Base-by-base conservation (phyloP, 2,113 vertebrate genomes). In the Corythornis vintsioides region DNA sequence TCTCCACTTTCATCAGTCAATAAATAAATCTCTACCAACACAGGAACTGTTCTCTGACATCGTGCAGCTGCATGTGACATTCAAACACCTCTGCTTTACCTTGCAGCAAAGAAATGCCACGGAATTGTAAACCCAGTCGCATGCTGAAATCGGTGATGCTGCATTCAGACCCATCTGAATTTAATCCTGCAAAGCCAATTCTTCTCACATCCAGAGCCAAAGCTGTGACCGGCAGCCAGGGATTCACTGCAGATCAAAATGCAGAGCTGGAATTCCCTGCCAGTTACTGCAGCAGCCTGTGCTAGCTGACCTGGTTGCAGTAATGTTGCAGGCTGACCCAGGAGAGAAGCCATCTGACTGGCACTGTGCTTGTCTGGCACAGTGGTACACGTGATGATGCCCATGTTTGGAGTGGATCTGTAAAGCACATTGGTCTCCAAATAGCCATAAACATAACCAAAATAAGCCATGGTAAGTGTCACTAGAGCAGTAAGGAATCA, bases 371-470 rank as follows among this genome's bases (percentile, higher is more conserved):
- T 31, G n/a, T 63, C 61, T 1, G 1, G 43, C 66, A 50, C 56
- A 57, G 15, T 11, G 22, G 33, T 50, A 71, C 1, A 2, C 1
- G 3, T 0, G 0, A 48, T 4, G 2, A 47, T 78, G 81, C 17
- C 70, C 21, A 8, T 15, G 20, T 60, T 48, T 76, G 83, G 71
- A 89, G 40, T 6, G 57, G 38, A 63, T 71, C 47, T 82, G 48
- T 55, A 69, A 61, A 65, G 16, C 5, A 10, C 0, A 31, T 35
- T 71, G 63, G n/a, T 45, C 70, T 86, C 55, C 63, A 48, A 56
- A 91, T 48, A 81, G 24, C 35, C 25, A 20, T 40, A 53, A 67
- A 74, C 1, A 1, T 48, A 35, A 86, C 76, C 10, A 61, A 81
- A 74, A 28, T 8, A 75, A 85, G 40, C 31, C 38, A 31, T 7